Conservation (phyloP, 2,797 vertebrate species). For the Leptoclinus maculatus region DNA sequence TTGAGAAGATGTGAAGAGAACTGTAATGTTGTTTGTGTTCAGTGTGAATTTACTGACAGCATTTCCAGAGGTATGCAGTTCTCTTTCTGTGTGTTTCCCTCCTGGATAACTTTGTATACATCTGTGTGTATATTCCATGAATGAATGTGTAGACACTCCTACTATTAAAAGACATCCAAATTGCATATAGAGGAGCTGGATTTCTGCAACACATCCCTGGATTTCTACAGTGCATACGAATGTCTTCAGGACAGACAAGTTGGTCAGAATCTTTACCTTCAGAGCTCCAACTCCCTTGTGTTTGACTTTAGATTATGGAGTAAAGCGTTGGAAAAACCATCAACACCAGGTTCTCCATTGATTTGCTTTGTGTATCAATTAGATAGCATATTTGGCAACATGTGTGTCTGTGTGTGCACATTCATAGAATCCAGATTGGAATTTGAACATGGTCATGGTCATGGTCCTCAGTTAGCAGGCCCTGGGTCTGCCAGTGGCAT, state of each 20-base stretch:
- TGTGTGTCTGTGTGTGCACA: constrained; percentile 36
- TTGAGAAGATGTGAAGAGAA: constrained; percentile 33
- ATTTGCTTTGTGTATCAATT: constrained; percentile 32
- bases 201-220: constrained; percentile 59
- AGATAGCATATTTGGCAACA: constrained; percentile 38
- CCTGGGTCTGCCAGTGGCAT: constrained; percentile 84
- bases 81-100: constrained; percentile 19
- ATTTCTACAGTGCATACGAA: constrained; percentile 57
- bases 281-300: constrained; percentile 15
- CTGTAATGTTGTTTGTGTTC: constrained; percentile 17
- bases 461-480: constrained; percentile 74
- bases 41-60: constrained; percentile 19
- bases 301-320: constrained; percentile 41
- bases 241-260: constrained; percentile 36
- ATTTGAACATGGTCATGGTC: constrained; percentile 5
- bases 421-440: constrained; percentile 42
- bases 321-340: constrained; percentile 52
- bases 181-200: constrained; percentile 55
- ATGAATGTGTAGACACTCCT: constrained; percentile 32
- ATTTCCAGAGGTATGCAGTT: constrained; percentile 46
- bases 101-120: constrained; percentile 7
- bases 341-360: constrained; percentile 30
- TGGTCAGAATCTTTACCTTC: constrained; percentile 21
- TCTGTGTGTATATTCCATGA: constrained; percentile 41
- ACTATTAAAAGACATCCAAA: constrained; percentile 41